phyloP scores from a whole-genome alignment of 2,797 vertebrate genomes.

The Sebastes nivosus region DNA sequence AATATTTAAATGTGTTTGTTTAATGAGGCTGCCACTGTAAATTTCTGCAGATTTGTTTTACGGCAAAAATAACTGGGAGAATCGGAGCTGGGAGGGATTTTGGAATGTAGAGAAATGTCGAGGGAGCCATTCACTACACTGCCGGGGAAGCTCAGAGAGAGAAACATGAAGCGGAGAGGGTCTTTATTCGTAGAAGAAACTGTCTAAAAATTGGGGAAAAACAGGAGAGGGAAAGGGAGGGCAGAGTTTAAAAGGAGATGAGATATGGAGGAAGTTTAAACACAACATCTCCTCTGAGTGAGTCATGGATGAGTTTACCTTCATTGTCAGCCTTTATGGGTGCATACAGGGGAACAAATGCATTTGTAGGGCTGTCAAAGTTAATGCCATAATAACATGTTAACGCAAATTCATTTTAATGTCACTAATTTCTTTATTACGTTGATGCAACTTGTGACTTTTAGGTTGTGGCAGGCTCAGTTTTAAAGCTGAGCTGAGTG shows the following conservation, averaged over 20 bases:
- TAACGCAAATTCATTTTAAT: no score
- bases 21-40: slow-evolving; percentile 32
- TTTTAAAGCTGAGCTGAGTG: no score
- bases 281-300: not conserved
- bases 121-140: slow-evolving; percentile 58
- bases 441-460: no score
- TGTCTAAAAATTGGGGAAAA: not conserved
- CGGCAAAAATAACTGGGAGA: slow-evolving; percentile 33
- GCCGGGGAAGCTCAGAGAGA: slow-evolving; percentile 19
- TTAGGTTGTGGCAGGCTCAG: no score
- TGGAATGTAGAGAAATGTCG: slow-evolving; percentile 63
- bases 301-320: not conserved
- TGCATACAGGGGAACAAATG: not conserved
- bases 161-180: not conserved
- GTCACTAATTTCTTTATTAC: no score
- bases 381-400: no score
- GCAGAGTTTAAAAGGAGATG: not conserved
- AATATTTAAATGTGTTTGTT: slow-evolving; percentile 58
- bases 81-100: slow-evolving; percentile 38
- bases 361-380: not conserved
- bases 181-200: slow-evolving; percentile 25
- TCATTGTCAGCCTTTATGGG: not conserved
- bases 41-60: slow-evolving; percentile 34
- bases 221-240: not conserved
- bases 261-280: not conserved